phyloP scores from a whole-genome alignment of 1,140 invertebrate species.

The Steinernema khuongi region DNA sequence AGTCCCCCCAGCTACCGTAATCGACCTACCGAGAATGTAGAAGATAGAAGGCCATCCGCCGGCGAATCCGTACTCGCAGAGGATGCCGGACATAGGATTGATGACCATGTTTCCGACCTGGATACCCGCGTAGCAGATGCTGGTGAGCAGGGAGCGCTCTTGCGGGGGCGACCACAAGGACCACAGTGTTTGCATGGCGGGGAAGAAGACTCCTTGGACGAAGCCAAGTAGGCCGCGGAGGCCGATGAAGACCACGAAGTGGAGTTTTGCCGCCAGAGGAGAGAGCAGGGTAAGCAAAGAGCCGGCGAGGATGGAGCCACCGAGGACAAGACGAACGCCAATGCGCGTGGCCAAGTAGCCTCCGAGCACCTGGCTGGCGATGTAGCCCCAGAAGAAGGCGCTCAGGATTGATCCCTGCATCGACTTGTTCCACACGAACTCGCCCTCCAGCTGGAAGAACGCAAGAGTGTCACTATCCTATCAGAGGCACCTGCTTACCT shows the following conservation, averaged over 20 bases:
- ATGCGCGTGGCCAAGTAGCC: constrained; percentile 69
- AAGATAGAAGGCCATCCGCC: constrained; percentile 64
- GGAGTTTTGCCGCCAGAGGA: constrained; percentile 69
- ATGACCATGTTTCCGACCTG: constrained; percentile 62
- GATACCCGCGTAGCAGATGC: constrained; percentile 61
- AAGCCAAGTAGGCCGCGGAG: constrained; percentile 60
- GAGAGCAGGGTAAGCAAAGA: constrained; percentile 76
- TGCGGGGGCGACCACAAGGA: constrained; percentile 63
- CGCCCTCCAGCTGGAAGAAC: constrained; percentile 59
- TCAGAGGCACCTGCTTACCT: neutral
- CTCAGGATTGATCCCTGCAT: constrained; percentile 60
- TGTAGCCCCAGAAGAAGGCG: constrained; percentile 63
- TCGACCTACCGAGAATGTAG: constrained; percentile 59
- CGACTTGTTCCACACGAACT: constrained; percentile 67
- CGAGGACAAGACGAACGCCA: constrained; percentile 74
- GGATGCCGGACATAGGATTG: constrained; percentile 61
- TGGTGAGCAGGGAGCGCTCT: constrained; percentile 60
- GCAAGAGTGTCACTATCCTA: neutral
- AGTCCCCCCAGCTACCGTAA: too few species aligned
- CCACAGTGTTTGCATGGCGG: constrained; percentile 64
- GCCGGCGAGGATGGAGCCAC: constrained; percentile 73
- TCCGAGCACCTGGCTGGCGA: constrained; percentile 58
- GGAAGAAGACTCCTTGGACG: constrained; percentile 63
- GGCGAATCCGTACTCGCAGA: constrained; percentile 59
- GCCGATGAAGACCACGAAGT: constrained; percentile 58